Conservation (phyloP, 1,140 invertebrate species). For the Maconellicoccus hirsutus region DNA sequence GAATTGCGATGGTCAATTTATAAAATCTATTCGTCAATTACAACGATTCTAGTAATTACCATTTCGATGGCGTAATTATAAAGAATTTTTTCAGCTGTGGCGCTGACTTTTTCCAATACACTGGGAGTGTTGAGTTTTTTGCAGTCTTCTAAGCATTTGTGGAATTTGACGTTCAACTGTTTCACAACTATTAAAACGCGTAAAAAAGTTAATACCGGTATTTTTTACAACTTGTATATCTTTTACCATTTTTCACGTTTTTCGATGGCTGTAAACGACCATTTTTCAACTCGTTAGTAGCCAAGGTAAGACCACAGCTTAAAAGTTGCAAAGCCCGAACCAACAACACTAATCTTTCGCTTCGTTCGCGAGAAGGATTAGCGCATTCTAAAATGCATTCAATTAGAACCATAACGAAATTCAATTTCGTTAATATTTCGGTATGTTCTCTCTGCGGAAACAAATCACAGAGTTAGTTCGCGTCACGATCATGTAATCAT, state of each 20-base stretch:
- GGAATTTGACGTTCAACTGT: constrained; percentile 80
- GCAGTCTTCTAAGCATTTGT: constrained; percentile 72
- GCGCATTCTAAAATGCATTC: constrained; percentile 76
- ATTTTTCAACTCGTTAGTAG: constrained; percentile 71
- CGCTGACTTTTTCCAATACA: constrained; percentile 54
- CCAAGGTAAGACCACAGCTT: constrained; percentile 79
- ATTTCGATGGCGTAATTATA: constrained; percentile 94
- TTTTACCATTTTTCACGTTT: constrained; percentile 71
- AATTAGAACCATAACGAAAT: constrained; percentile 77
- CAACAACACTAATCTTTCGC: constrained; percentile 85
- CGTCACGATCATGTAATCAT: too few relatives aligned
- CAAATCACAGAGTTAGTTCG: too few relatives aligned
- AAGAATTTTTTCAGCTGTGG: constrained; percentile 86
- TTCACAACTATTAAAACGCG: constrained; percentile 56
- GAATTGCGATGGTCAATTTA: too few relatives aligned
- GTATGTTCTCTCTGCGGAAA: constrained; percentile 84
- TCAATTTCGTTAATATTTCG: constrained; percentile 83
- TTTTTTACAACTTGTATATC: too few relatives aligned
- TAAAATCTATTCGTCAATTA: too few relatives aligned
- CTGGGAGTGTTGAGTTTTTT: constrained; percentile 73
- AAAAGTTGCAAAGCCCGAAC: constrained; percentile 82
- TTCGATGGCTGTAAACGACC: constrained; percentile 77
- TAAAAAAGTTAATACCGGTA: constrained; percentile 29
- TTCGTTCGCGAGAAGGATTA: constrained; percentile 51
- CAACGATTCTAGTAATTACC: too few relatives aligned